Base-by-base conservation (phyloP, 2,113 vertebrate genomes). In the Brachyhypopomus occidentalis region DNA sequence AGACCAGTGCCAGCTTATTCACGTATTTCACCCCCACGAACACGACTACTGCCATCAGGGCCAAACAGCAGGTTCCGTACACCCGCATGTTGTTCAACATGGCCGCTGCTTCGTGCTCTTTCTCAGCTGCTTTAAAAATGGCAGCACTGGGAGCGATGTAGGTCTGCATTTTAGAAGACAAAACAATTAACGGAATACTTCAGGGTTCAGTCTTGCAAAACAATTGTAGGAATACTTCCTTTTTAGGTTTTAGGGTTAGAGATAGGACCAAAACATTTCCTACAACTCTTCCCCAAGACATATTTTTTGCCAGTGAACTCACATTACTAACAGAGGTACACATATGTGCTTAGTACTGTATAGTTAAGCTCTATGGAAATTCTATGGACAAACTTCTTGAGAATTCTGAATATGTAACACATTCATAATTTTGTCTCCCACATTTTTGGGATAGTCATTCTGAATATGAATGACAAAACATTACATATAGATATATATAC, bases 1-100 rank as follows among this genome's bases (percentile, higher is more conserved):
- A 98, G 63, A 98, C 97, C 20, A 98, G 86, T 0, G 97, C 96
- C 59, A 98, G 92, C 84, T 98, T 98, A 92, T 98, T 98, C 84
- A 98, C 97, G 1, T 98, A 98, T 86, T 97, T 98, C 41, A 98
- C 97, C 0, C 97, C 97, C 3, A 98, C 97, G 36, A 97, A 98
- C 66, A 98, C 97, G 8, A 98, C 97, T 27, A 95, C 23, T 0
- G 95, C 88, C 97, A 98, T 98, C 72, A 98, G 88, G 0, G 87
- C 80, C 5, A 98, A 93, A 2, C 96, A 95, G 77, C 95, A 95
- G 0, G 96, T 96, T 64, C 97, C 97, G 0, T 98, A 98, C 27
- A 98, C 93, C 0, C 97, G 94, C 97, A 98, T 98, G 90, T 98
- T 98, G 82, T 98, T 95, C 58, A 98, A 89, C 91, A 96, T 83